Evolutionary conservation across 1,140 invertebrate species (phyloP), one percentile per base, ranked within the genome.

Genomic region (Leptoteleia sp.): DNA sequence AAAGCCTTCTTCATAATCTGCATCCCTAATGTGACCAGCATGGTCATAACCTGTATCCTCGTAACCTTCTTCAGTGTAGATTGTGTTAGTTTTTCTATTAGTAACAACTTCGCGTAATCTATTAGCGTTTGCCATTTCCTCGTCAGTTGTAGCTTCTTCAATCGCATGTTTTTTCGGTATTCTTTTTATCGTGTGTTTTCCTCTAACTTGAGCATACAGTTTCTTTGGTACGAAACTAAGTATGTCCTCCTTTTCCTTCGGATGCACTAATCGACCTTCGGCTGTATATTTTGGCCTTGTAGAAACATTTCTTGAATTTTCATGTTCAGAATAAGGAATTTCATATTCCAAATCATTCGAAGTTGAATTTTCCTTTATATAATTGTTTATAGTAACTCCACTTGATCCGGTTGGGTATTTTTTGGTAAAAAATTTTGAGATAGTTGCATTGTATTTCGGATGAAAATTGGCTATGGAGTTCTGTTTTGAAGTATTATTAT

Each of bases 41-140:
- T 95, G 94, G 83, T 95, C 94, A 78, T 95, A 95, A 4, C 91
- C 93, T 0, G 91, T 90, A 85, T 95, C 94, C 87, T 94, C 93
- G 72, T 94, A 95, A 0, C 94, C 94, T 89, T 95, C 93, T 87
- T 95, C 94, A 3, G 92, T 92, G 78, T 95, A 95, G 4, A 94
- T 91, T 1, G 92, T 94, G 82, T 94, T 93, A 1, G 92, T 90
- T 87, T 94, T 94, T n/a, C 91, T 91, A 76, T 93, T 92, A 42
- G 91, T 93, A 0, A 94, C 90, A 1, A 93, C 91, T 88, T 94
- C 92, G 35, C 91, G 89, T 22, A 95, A 86, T 65, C 93, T 87
- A 0, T 91, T 90, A 3, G 92, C 92, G 77, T 93, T 92, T 64
- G 85, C 80, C 57, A 90, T 87, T 80, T 93, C 92, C 59, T 93